Conservation (phyloP, 1,140 invertebrate genomes). For the Calephelis virginiensis region DNA sequence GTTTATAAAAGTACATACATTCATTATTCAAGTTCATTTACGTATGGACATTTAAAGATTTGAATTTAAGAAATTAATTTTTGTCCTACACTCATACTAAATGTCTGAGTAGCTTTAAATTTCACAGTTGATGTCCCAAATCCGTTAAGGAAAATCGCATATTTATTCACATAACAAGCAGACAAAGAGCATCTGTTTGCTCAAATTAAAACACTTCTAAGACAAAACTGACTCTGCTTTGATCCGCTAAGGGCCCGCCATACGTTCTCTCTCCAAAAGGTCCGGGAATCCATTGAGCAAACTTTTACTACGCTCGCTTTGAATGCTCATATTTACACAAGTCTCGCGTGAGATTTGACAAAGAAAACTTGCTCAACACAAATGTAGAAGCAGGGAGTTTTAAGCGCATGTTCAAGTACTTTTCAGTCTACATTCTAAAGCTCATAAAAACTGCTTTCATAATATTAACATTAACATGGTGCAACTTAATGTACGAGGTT, state of each 20-base stretch:
- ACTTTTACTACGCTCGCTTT: constrained; percentile 27
- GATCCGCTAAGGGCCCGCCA: constrained; percentile 6
- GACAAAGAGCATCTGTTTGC: constrained; percentile 11
- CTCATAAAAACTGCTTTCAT: constrained; percentile 12
- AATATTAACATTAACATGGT: constrained; percentile 11
- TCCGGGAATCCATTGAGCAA: constrained; percentile 14
- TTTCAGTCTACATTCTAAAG: constrained; percentile 14
- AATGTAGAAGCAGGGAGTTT: constrained; percentile 8
- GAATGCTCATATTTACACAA: constrained; percentile 35
- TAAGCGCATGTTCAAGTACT: constrained; percentile 12
- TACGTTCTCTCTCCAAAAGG: constrained; percentile 4
- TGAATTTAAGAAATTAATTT: too few relatives aligned
- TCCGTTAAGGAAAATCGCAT: neutral
- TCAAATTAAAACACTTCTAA: constrained; percentile 11
- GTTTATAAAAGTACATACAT: too few relatives aligned
- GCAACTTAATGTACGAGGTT: neutral
- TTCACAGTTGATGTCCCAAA: too few relatives aligned
- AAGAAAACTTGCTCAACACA: constrained; percentile 35
- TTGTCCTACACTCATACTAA: too few relatives aligned
- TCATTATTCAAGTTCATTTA: too few relatives aligned
- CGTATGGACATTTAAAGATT: too few relatives aligned
- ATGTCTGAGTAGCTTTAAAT: too few relatives aligned
- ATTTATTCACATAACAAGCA: constrained; percentile 7
- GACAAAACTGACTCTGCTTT: constrained; percentile 11
- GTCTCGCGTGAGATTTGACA: constrained; percentile 40